Evolutionary conservation across 35 echinoderm and acorn worm species (phyloP).

Genomic region (Apostichopus parvimensis): DNA sequence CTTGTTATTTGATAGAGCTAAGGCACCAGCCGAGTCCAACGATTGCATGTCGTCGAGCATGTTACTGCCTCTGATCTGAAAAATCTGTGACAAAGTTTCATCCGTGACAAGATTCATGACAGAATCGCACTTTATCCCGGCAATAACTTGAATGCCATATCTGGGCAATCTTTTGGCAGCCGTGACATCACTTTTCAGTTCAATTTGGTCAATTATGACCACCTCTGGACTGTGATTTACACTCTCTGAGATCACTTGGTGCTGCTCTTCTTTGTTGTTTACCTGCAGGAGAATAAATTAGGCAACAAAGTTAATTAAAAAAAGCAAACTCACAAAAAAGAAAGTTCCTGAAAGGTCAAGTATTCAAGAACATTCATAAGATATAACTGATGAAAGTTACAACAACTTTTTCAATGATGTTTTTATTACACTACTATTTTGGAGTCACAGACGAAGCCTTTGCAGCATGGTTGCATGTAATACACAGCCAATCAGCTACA

Average conservation of each 20-base stretch:
- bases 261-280: constrained; percentile 22
- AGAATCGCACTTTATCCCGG: constrained; percentile 6
- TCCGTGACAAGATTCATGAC: no score
- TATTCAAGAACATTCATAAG: not conserved
- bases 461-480: no score
- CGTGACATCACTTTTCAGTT: constrained; percentile 29
- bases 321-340: not conserved
- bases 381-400: not conserved
- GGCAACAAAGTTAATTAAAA: no score
- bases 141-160: constrained; percentile 65
- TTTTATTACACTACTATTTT: not conserved
- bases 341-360: no score
- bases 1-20: no score
- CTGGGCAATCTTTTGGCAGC: not conserved
- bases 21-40: no score
- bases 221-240: constrained; percentile 73
- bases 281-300: constrained; percentile 16
- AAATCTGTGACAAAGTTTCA: no score
- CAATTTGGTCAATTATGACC: constrained; percentile 74
- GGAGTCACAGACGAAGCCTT: no score
- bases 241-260: constrained; percentile 66
- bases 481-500: no score
- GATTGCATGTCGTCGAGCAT: no score
- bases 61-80: no score
- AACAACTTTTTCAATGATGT: not conserved